Evolutionary conservation across 2,113 vertebrate genomes (phyloP).

Genomic region (Cepphus grylle): DNA sequence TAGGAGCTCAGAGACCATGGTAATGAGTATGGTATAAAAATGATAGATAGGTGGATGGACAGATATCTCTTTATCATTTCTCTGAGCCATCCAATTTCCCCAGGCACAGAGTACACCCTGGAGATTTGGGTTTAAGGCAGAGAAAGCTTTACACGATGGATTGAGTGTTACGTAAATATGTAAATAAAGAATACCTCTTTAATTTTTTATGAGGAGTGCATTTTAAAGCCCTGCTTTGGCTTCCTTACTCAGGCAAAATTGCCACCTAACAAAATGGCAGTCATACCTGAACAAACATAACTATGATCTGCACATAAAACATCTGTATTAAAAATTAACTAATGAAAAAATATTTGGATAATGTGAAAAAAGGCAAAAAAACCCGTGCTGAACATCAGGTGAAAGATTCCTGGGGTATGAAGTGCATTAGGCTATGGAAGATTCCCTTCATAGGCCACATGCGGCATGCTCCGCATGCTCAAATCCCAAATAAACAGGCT

Average conservation of each 20-base stretch:
- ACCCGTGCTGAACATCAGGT: neutral
- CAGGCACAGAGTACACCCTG: neutral
- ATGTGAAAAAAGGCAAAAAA: slow-evolving; percentile 6
- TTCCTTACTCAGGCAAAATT: slow-evolving; percentile 38
- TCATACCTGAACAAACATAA: slow-evolving; percentile 56
- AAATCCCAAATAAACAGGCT: slow-evolving; percentile 6
- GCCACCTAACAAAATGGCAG: slow-evolving; percentile 56
- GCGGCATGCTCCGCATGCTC: neutral
- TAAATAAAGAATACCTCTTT: slow-evolving; percentile 57
- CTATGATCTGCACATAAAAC: neutral
- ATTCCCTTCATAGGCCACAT: neutral
- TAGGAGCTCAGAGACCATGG: slow-evolving; percentile 50
- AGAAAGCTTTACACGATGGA: slow-evolving; percentile 14
- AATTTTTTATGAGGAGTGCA: slow-evolving; percentile 65
- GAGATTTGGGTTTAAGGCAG: slow-evolving; percentile 48
- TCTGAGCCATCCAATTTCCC: slow-evolving; percentile 39
- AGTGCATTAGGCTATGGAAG: neutral
- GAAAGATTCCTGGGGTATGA: neutral
- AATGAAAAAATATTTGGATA: slow-evolving; percentile 45
- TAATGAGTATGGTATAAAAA: slow-evolving; percentile 55
- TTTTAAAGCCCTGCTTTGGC: slow-evolving; percentile 49
- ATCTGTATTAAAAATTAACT: slow-evolving; percentile 45
- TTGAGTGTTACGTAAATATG: slow-evolving; percentile 56
- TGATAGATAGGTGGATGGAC: slow-evolving; percentile 37
- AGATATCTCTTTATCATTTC: slow-evolving; percentile 55